These are phyloP conservation scores for Eolophus roseicapilla DNA, from an alignment of 2,113 vertebrate species.

Conservation along the genomic window DNA sequence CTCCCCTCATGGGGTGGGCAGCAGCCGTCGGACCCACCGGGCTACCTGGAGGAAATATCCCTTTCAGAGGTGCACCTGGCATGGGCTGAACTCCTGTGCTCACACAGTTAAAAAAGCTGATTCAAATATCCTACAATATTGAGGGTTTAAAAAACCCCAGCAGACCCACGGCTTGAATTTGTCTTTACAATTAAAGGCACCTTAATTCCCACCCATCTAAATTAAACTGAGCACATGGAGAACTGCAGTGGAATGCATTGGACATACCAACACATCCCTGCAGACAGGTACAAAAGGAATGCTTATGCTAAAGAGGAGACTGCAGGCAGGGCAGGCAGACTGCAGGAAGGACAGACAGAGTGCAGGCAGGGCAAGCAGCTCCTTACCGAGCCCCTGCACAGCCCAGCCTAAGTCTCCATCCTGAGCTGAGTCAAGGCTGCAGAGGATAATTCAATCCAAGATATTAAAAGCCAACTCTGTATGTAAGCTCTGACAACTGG, in stretches of 20 bases:
- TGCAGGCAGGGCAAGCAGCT: neutral
- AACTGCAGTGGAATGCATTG: neutral
- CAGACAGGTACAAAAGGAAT: neutral
- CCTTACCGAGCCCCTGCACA: neutral
- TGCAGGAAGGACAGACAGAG: neutral
- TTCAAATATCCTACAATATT: neutral
- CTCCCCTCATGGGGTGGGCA: neutral
- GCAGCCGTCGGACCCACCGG: accelerated
- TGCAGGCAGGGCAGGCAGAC: neutral
- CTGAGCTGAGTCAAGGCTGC: neutral
- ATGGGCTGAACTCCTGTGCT: neutral
- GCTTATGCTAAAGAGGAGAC: neutral
- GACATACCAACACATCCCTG: neutral
- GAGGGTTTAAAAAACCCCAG: neutral
- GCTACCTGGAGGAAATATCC: neutral
- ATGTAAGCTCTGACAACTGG: accelerated
- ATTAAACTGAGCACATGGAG: neutral
- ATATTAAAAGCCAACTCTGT: neutral
- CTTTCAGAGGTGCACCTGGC: neutral
- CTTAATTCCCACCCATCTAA: neutral
- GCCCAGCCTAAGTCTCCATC: neutral
- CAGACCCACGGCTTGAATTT: neutral
- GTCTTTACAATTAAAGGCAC: neutral
- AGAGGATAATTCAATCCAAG: neutral
- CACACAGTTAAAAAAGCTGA: neutral